Percentiles rank a stretch among this genome's conserved stretches.
phyloP scores from a whole-genome alignment of 2,113 vertebrate species.

The Accipiter cooperii region DNA sequence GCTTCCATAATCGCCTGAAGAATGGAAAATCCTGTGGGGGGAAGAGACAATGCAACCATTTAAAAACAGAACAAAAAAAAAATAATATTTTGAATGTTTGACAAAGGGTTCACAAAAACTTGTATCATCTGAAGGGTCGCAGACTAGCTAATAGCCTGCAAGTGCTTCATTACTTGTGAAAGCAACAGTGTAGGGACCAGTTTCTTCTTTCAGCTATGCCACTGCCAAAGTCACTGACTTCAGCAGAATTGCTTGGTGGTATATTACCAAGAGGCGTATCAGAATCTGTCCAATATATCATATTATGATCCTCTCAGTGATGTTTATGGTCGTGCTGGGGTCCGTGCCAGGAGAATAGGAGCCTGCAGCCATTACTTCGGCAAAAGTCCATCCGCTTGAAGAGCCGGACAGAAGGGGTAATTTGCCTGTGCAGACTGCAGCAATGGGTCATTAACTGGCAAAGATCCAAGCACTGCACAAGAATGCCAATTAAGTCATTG shows the following conservation, averaged over 20 bases:
- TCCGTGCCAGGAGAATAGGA: background rate
- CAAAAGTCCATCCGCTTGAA: slow-evolving; percentile 10
- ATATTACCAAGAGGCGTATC: background rate
- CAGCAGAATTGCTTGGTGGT: background rate
- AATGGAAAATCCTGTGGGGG: slow-evolving; percentile 89
- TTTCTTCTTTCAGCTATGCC: background rate
- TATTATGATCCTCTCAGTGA: slow-evolving; percentile 11
- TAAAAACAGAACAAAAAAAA: slow-evolving; percentile 7
- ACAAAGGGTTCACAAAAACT: background rate
- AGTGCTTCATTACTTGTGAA: background rate
- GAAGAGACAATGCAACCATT: slow-evolving; percentile 33
- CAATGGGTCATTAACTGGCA: slow-evolving; percentile 37
- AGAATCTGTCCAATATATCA: slow-evolving; percentile 12
- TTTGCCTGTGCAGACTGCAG: slow-evolving; percentile 18
- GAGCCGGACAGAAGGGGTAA: background rate
- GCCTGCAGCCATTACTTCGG: slow-evolving; percentile 17
- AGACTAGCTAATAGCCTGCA: background rate
- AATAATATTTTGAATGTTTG: background rate
- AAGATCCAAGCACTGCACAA: background rate
- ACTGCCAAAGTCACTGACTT: background rate
- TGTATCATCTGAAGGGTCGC: background rate
- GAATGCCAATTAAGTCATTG: slow-evolving; percentile 43
- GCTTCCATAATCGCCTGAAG: slow-evolving; percentile 99
- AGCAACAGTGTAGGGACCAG: background rate
- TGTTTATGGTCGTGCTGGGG: slow-evolving; percentile 20